Evolutionary conservation across 2,113 vertebrate genomes (phyloP).

Genomic region (Henicopernis longicauda): DNA sequence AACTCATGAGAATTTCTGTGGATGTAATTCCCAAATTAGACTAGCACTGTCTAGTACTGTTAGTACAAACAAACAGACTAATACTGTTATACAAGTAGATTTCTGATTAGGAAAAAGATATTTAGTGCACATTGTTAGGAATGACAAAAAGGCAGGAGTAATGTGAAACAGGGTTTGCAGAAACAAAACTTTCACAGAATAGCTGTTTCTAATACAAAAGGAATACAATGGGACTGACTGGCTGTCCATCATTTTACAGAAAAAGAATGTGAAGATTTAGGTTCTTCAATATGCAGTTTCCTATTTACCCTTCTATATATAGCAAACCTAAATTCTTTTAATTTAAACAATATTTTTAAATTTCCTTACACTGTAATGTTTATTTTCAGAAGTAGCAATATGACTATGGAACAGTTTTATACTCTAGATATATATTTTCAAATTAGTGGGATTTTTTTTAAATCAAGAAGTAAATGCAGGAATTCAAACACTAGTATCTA

Average conservation of each 20-base stretch:
- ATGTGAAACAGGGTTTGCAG: neutral
- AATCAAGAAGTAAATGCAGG: neutral
- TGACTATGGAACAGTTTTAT: neutral
- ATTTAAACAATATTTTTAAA: neutral
- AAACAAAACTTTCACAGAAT: neutral
- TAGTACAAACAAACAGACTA: neutral
- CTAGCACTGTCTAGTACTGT: neutral
- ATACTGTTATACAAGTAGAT: neutral
- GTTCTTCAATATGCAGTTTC: neutral
- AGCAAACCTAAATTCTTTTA: neutral
- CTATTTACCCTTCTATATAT: neutral
- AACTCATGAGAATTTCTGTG: neutral
- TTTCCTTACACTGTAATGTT: neutral
- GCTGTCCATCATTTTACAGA: neutral
- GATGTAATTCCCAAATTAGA: neutral
- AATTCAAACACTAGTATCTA: neutral
- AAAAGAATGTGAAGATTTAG: neutral
- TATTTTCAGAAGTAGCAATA: neutral
- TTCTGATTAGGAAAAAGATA: neutral
- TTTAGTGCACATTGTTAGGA: neutral
- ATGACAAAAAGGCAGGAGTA: neutral
- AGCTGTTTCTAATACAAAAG: neutral
- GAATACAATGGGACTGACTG: neutral
- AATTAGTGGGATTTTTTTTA: neutral
- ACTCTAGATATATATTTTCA: neutral